A percentile compares a stretch with the other conserved stretches of the same genome.
These are phyloP conservation scores for Drosophila parvula DNA, from an alignment of 1,140 invertebrate species.

Conservation along the genomic window DNA sequence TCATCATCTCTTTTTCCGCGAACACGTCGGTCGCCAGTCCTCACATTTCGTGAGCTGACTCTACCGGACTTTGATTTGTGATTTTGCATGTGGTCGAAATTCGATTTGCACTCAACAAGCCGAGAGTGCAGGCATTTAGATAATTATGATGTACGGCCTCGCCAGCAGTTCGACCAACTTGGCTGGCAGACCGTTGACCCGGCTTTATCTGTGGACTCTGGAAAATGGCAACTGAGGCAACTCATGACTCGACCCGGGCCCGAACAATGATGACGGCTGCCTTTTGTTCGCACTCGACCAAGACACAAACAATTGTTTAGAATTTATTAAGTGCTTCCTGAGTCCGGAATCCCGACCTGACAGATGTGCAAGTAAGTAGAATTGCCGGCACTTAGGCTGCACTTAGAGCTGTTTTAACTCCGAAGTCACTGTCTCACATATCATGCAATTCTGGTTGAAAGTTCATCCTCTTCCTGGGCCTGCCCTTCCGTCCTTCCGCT, in stretches of 20 bases:
- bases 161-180: slow-evolving; percentile 9
- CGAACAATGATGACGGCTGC: slow-evolving; percentile 49
- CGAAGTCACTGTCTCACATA: slow-evolving; percentile 26
- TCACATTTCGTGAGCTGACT: slow-evolving; percentile 25
- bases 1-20: slow-evolving; percentile 16
- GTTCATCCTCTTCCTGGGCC: slow-evolving; percentile 42
- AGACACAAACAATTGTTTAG: slow-evolving; percentile 67
- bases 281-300: slow-evolving; percentile 60
- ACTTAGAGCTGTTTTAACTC: slow-evolving; percentile 50
- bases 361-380: slow-evolving; percentile 46
- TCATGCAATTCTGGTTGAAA: slow-evolving; percentile 48
- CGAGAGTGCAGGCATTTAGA: slow-evolving; percentile 23
- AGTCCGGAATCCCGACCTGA: slow-evolving; percentile 36
- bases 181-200: slow-evolving; percentile 56
- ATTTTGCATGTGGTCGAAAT: slow-evolving; percentile 53
- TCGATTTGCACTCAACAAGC: slow-evolving; percentile 62
- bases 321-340: slow-evolving; percentile 79
- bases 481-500: slow-evolving; percentile 1
- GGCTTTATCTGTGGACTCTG: slow-evolving; percentile 6
- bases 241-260: neutral
- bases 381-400: slow-evolving; percentile 53
- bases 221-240: neutral
- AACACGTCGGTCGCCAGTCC: slow-evolving; percentile 1
- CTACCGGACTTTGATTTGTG: slow-evolving; percentile 21
- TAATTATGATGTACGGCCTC: slow-evolving; percentile 57